Conservation (phyloP, 2,888 invertebrate species). For the Amorpha juglandis region DNA sequence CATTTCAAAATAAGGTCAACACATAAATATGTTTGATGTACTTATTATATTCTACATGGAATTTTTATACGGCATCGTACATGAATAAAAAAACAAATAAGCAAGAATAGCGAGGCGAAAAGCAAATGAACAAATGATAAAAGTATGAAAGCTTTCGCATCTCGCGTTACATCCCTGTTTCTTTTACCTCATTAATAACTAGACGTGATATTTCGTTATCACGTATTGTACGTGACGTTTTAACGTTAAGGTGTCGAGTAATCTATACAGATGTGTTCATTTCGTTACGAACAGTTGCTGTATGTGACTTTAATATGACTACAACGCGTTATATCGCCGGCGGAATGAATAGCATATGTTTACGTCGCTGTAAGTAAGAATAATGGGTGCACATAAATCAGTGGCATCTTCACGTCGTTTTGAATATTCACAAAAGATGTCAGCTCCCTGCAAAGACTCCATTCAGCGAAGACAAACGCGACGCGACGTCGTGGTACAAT, state of each 20-base stretch:
- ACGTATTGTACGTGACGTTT: constrained; percentile 33
- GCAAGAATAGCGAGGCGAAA: constrained; percentile 19
- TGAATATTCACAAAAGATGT: constrained; percentile 70
- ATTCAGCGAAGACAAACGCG: constrained; percentile 52
- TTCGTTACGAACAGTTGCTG: constrained; percentile 26
- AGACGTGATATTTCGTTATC: constrained; percentile 20
- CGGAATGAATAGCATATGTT: constrained; percentile 70
- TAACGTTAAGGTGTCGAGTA: constrained; percentile 1
- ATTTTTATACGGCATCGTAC: constrained; percentile 18
- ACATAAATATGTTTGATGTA: constrained; percentile 10
- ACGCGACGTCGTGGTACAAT: constrained; percentile 29
- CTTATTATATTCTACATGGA: constrained; percentile 8
- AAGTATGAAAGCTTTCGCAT: constrained; percentile 23
- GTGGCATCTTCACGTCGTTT: constrained; percentile 72
- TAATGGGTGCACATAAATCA: constrained; percentile 74
- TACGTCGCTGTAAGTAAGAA: constrained; percentile 74
- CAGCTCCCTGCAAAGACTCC: constrained; percentile 56
- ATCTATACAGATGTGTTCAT: constrained; percentile 25
- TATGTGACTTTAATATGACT: constrained; percentile 23
- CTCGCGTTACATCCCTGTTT: constrained; percentile 13
- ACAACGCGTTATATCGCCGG: constrained; percentile 42
- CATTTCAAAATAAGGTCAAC: constrained; percentile 12
- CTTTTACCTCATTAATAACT: constrained; percentile 20
- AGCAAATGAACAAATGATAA: constrained; percentile 23
- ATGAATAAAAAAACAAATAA: constrained; percentile 21